Conservation (phyloP, 2,113 vertebrate species). For the Theristicus caerulescens region DNA sequence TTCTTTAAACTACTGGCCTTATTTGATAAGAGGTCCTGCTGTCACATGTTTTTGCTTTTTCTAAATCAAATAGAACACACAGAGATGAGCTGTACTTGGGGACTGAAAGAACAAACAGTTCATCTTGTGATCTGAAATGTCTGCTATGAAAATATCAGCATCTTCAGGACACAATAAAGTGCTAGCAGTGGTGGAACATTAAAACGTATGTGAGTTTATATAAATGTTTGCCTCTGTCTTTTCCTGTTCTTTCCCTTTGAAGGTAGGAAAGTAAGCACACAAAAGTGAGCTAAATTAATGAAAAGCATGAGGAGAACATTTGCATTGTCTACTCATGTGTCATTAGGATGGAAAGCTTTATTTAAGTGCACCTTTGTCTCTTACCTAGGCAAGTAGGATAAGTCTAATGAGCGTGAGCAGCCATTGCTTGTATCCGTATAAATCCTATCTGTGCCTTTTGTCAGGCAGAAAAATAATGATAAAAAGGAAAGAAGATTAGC, state of each 20-base stretch:
- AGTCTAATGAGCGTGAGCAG: slow-evolving; percentile 55
- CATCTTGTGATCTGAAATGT: slow-evolving; percentile 36
- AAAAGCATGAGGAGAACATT: slow-evolving; percentile 44
- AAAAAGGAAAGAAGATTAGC: slow-evolving; percentile 51
- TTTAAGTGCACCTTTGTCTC: slow-evolving; percentile 49
- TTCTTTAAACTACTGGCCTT: slow-evolving; percentile 40
- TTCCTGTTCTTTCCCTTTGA: slow-evolving; percentile 29
- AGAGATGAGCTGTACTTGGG: slow-evolving; percentile 29
- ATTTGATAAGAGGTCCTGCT: slow-evolving; percentile 57
- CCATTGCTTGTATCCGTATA: neutral
- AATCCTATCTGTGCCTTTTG: slow-evolving; percentile 24
- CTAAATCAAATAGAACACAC: slow-evolving; percentile 49
- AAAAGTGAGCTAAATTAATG: slow-evolving; percentile 61
- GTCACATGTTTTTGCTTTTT: slow-evolving; percentile 52
- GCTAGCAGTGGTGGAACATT: neutral
- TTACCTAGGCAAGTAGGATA: slow-evolving; percentile 46
- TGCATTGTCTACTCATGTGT: slow-evolving; percentile 31
- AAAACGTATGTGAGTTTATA: slow-evolving; percentile 40
- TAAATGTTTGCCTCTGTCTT: neutral
- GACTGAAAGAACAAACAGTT: slow-evolving; percentile 53
- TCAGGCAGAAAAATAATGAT: slow-evolving; percentile 47
- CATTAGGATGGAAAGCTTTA: slow-evolving; percentile 54
- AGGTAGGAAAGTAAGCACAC: slow-evolving; percentile 1
- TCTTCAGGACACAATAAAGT: slow-evolving; percentile 40
- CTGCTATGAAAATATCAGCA: slow-evolving; percentile 43